Percentiles rank a stretch among this genome's conserved stretches.
These are phyloP conservation scores for Chascanopsetta lugubris DNA, from an alignment of 2,113 vertebrate genomes.

Conservation along the genomic window DNA sequence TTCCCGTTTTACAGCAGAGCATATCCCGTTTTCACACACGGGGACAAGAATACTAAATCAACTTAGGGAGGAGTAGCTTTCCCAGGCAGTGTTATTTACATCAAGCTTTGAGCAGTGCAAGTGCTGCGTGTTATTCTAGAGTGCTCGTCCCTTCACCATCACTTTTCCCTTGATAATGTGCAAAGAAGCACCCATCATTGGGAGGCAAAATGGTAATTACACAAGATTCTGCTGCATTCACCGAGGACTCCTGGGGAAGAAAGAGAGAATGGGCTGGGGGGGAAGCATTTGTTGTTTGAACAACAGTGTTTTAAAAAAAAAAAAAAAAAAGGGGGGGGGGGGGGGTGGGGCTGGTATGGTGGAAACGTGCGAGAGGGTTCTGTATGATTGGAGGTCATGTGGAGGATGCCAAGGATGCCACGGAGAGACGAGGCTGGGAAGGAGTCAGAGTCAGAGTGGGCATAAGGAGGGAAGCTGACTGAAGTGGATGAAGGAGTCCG, in stretches of 20 bases:
- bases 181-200: slow-evolving; percentile 53
- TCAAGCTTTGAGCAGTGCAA: slow-evolving; percentile 48
- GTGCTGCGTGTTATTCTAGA: slow-evolving; percentile 43
- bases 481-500: slow-evolving; percentile 15
- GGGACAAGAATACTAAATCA: slow-evolving; percentile 67
- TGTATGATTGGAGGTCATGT: slow-evolving; percentile 72
- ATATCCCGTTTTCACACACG: slow-evolving; percentile 60
- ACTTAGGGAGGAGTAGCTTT: slow-evolving; percentile 58
- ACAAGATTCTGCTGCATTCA: slow-evolving; percentile 64
- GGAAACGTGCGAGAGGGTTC: slow-evolving; percentile 35
- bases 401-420: slow-evolving; percentile 57
- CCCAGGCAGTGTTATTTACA: slow-evolving; percentile 68
- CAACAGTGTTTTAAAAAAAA: slow-evolving; percentile 40
- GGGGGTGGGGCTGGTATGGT: slow-evolving; percentile 28
- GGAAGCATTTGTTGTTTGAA: slow-evolving; percentile 47
- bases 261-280: slow-evolving; percentile 18
- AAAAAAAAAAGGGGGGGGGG: too few relatives aligned
- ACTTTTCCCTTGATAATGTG: slow-evolving; percentile 51
- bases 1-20: slow-evolving; percentile 40
- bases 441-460: slow-evolving; percentile 29
- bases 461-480: slow-evolving; percentile 12
- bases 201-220: slow-evolving; percentile 68
- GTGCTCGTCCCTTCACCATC: slow-evolving; percentile 30
- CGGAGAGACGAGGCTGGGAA: slow-evolving; percentile 39
- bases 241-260: slow-evolving; percentile 42